These are phyloP conservation scores for Furcifer pardalis DNA, from an alignment of 2,797 vertebrate genomes.

Conservation along the genomic window DNA sequence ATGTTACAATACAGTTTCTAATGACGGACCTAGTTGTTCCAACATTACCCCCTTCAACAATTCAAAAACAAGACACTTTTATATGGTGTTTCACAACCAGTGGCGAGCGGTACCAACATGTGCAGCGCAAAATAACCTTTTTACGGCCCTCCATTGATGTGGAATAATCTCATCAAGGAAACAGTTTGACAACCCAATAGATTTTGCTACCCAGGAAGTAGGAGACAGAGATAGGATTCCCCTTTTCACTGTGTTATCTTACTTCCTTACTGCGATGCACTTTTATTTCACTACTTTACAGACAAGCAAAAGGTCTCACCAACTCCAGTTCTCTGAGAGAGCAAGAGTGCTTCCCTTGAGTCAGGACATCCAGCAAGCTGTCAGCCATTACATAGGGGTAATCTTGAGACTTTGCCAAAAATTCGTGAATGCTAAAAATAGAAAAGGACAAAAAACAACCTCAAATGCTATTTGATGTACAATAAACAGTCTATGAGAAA, in stretches of 20 bases:
- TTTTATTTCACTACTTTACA: neutral
- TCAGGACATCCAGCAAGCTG: slow-evolving; percentile 91
- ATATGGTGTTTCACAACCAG: neutral
- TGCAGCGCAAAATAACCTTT: neutral
- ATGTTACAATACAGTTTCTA: neutral
- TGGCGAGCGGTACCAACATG: neutral
- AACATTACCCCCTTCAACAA: neutral
- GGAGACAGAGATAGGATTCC: neutral
- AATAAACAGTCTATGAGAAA: neutral
- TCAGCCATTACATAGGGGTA: slow-evolving; percentile 91
- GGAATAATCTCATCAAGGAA: neutral
- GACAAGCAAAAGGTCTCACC: slow-evolving; percentile 73
- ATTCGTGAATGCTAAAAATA: slow-evolving; percentile 84
- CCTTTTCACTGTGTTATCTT: no score
- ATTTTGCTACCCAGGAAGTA: no score
- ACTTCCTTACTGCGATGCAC: neutral
- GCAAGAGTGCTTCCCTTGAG: slow-evolving; percentile 91
- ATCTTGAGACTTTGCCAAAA: slow-evolving; percentile 88
- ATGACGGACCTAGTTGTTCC: neutral
- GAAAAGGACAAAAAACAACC: neutral
- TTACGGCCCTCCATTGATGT: neutral
- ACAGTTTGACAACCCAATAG: neutral
- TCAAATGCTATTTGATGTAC: neutral
- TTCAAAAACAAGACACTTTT: neutral
- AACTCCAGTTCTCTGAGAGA: slow-evolving; percentile 79